Conservation (phyloP, 2,113 vertebrate genomes). For the Laticauda colubrina region DNA sequence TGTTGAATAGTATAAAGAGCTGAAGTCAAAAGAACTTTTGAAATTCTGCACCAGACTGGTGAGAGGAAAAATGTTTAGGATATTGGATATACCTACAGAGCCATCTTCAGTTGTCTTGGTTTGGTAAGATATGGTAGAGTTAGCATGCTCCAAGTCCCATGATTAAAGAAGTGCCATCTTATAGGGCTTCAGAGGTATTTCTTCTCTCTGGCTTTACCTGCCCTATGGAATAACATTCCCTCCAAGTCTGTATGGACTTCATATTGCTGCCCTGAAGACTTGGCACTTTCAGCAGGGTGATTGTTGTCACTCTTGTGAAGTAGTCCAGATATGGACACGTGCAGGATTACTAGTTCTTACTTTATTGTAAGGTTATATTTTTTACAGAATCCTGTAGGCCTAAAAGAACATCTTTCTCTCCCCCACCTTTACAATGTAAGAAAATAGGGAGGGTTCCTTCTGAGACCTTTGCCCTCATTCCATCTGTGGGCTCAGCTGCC, state of each 20-base stretch:
- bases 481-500: too few species aligned
- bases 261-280: background rate
- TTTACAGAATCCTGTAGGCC: background rate
- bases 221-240: background rate
- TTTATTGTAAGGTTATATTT: background rate
- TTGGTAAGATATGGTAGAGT: background rate
- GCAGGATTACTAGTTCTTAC: background rate
- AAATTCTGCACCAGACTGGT: background rate
- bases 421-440: background rate
- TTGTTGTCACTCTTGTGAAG: background rate
- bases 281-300: background rate
- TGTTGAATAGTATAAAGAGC: background rate
- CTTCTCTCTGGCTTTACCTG: background rate
- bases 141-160: background rate
- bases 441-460: too few species aligned
- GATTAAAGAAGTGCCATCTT: background rate
- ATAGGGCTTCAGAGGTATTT: background rate
- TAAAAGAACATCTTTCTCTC: background rate
- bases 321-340: background rate
- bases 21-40: background rate
- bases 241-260: background rate
- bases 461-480: too few species aligned
- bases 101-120: background rate
- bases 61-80: background rate
- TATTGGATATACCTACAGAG: background rate